These are phyloP conservation scores for Euclidia mi DNA, from an alignment of 2,888 invertebrate genomes.

Conservation along the genomic window DNA sequence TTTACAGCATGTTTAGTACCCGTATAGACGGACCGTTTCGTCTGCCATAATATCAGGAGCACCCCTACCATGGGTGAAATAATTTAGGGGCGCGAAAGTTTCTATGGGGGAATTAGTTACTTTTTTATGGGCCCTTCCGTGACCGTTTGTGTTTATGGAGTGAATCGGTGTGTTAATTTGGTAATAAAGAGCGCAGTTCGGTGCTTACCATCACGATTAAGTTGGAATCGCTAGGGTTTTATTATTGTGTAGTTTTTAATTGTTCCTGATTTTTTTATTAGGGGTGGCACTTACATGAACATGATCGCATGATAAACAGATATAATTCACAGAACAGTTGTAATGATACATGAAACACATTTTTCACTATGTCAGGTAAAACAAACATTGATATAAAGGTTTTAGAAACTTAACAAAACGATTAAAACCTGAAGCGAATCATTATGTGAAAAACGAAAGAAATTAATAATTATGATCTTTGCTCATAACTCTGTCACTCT, in stretches of 20 bases:
- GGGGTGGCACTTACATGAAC: too few relatives aligned
- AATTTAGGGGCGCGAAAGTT: constrained; percentile 25
- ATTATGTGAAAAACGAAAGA: too few relatives aligned
- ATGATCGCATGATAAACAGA: too few relatives aligned
- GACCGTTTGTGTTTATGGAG: constrained; percentile 24
- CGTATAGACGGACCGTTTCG: constrained; percentile 11
- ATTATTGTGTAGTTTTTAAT: background rate
- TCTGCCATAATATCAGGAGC: constrained; percentile 21
- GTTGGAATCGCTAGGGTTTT: background rate
- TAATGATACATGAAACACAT: too few relatives aligned
- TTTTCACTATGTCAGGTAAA: too few relatives aligned
- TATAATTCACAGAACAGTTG: too few relatives aligned
- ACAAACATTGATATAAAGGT: too few relatives aligned
- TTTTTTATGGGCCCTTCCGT: constrained; percentile 23
- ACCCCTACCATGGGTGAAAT: constrained; percentile 22
- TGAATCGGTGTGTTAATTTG: constrained; percentile 26
- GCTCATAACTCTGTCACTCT: too few relatives aligned
- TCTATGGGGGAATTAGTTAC: constrained; percentile 25
- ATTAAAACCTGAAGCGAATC: too few relatives aligned
- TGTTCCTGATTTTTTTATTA: too few relatives aligned
- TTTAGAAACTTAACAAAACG: too few relatives aligned
- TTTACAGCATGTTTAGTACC: constrained; percentile 14
- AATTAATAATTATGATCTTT: too few relatives aligned
- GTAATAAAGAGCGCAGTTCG: constrained; percentile 19
- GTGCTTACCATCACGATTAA: constrained; percentile 15